A percentile compares a stretch with the other conserved stretches of the same genome.
These are phyloP conservation scores for Eudyptes chrysolophus DNA, from an alignment of 2,113 vertebrate species.

Conservation along the genomic window DNA sequence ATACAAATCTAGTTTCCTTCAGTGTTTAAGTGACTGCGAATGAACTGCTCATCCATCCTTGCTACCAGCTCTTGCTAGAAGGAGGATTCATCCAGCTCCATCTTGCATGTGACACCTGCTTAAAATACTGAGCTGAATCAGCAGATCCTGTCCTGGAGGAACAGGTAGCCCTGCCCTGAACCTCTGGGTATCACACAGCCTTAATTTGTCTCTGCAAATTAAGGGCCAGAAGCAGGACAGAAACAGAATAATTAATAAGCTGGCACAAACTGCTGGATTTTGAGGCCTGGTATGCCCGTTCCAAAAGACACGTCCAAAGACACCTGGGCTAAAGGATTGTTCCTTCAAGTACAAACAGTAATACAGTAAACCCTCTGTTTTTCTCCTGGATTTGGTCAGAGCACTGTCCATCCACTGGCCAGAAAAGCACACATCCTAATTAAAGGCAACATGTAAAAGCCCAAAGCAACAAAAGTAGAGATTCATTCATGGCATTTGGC, in stretches of 20 bases:
- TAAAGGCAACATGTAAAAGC: not conserved
- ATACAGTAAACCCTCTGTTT: not conserved
- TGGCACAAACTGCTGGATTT: not conserved
- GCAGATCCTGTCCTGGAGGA: not conserved
- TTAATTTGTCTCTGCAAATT: not conserved
- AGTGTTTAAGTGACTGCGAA: not conserved
- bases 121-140: not conserved
- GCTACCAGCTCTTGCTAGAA: not conserved
- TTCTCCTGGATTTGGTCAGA: not conserved
- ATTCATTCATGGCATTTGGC: not conserved
- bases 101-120: not conserved
- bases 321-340: not conserved
- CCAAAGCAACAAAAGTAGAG: not conserved
- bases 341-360: not conserved
- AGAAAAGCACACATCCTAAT: not conserved
- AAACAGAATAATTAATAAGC: not conserved
- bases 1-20: not conserved
- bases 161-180: not conserved
- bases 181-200: not conserved
- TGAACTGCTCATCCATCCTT: not conserved
- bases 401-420: not conserved
- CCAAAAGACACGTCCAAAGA: not conserved
- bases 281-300: not conserved
- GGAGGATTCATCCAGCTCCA: not conserved
- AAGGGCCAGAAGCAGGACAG: not conserved